phyloP scores from a whole-genome alignment of 2,113 vertebrate genomes.

The Pomatostomus ruficeps region DNA sequence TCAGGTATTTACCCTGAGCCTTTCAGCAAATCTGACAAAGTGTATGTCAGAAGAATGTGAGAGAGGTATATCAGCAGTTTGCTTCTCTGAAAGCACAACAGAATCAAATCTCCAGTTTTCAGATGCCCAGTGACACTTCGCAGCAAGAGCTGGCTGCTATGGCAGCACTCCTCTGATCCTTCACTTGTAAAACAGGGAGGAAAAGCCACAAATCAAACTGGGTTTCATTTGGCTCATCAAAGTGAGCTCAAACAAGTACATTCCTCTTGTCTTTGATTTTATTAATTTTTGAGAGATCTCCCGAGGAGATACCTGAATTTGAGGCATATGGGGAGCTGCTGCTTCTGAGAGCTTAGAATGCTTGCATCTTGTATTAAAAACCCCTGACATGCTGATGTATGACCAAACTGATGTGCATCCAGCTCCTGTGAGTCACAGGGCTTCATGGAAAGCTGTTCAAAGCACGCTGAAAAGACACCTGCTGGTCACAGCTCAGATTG shows the following conservation, averaged over 20 bases:
- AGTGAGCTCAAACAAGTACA: background rate
- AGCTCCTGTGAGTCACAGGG: background rate
- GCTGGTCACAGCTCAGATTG: background rate
- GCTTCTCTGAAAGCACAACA: background rate
- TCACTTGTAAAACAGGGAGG: background rate
- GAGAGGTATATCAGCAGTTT: background rate
- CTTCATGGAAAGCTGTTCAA: background rate
- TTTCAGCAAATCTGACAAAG: background rate
- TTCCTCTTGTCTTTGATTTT: background rate
- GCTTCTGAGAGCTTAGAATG: background rate
- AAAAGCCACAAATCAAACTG: background rate
- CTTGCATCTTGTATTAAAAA: background rate
- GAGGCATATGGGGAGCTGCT: background rate
- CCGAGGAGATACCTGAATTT: background rate
- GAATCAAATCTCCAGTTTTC: background rate
- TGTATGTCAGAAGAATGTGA: background rate
- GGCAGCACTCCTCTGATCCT: background rate
- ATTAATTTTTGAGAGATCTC: background rate
- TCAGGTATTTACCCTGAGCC: background rate
- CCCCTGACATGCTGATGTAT: background rate
- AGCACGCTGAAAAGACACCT: background rate
- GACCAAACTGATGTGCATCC: background rate
- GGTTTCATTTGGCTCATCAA: background rate
- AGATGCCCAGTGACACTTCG: background rate
- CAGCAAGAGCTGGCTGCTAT: background rate